Conservation (phyloP, 2,797 vertebrate genomes). For the Xenops minutus region DNA sequence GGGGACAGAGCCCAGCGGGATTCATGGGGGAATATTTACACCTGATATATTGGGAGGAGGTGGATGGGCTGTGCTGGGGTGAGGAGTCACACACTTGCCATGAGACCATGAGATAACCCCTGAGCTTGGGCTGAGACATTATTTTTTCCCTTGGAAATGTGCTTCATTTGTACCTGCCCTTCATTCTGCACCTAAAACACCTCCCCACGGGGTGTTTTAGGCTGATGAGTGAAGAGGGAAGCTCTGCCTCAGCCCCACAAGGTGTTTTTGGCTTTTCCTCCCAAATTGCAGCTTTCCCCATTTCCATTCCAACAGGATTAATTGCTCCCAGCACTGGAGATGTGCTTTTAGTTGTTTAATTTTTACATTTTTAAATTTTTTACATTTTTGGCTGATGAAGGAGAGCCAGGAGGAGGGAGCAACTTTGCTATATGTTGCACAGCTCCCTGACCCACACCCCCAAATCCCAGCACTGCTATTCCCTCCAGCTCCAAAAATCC, state of each 20-base stretch:
- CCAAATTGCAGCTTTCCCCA: not conserved
- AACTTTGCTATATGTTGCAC: not conserved
- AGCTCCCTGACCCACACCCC: not conserved
- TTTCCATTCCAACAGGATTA: not conserved
- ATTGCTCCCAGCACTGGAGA: not conserved
- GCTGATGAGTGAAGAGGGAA: not conserved
- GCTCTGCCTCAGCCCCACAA: not conserved
- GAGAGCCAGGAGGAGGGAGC: not conserved
- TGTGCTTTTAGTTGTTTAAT: not conserved
- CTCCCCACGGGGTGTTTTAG: not conserved
- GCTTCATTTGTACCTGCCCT: not conserved
- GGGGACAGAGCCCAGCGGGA: not conserved
- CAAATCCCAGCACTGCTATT: not conserved
- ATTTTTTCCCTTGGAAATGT: not conserved
- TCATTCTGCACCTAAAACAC: not conserved
- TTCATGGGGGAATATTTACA: not conserved
- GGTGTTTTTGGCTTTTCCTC: not conserved
- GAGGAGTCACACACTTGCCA: not conserved
- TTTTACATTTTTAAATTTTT: not conserved
- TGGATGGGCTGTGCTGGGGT: not conserved
- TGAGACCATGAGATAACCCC: not conserved
- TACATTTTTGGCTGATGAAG: not conserved
- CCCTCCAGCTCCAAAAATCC: conserved; percentile 24
- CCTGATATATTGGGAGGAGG: not conserved
- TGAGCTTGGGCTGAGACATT: not conserved